Base-by-base conservation (phyloP, 2,797 vertebrate species). In the Myoxocephalus aenaeus region DNA sequence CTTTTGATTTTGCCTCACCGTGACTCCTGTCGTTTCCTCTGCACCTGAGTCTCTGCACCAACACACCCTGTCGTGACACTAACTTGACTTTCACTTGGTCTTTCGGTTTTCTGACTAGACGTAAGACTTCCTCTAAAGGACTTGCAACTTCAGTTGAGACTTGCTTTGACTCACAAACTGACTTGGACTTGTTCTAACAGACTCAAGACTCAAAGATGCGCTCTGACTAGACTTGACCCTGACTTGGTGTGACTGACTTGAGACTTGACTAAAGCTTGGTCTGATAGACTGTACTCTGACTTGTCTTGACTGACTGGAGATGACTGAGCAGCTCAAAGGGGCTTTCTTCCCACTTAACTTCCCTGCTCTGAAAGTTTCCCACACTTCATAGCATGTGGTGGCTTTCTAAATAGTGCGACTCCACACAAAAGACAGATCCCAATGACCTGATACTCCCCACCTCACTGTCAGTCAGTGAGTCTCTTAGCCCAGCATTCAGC, bases 401-500 rank as follows among this genome's bases (percentile, higher is more conserved):
- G 5, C 36, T 51, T 59, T 73, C 13, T 48, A 29, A 51, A 46
- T 32, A 65, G 25, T 54, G 25, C 10, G 6, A 3, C 29, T 65
- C 3, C 51, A 29, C 58, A 56, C 25, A 48, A 61, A 80, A 54
- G 46, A 62, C 71, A 18, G 57, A 76, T 42, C 48, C 0, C 67
- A 46, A 32, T 46, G 71, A 48, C 38, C 73, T 10, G 15, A 9
- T 32, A 8, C 54, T 29, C 27, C 25, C 53, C 13, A 15, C 53
- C 27, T 32, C 15, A 4, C 32, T 2, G 4, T 3, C n/a, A 58
- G 63, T 65, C 65, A 25, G 15, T 75, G 6, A 67, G 67, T 65
- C 67, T 75, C 71, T 81, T 56, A 78, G 71, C 46, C 5, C 79
- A 66, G 54, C 50, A 32, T 25, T 77, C 36, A 65, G 25, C 82